Percentiles rank a stretch among this genome's conserved stretches.
Conservation (phyloP, 2,888 invertebrate genomes). For the Liopterus haemorrhoidalis region DNA sequence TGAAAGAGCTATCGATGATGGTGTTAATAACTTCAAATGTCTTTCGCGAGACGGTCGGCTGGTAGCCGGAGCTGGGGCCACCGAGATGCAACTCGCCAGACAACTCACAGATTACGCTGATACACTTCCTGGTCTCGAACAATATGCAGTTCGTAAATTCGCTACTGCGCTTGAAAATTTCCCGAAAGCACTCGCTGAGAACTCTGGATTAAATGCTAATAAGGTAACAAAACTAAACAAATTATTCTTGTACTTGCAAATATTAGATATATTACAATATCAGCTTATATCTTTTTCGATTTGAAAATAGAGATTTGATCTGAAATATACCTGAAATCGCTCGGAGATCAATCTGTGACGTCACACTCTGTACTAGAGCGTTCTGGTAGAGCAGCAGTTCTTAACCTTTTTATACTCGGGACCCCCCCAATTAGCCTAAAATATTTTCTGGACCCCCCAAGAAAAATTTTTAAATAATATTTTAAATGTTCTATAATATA, state of each 20-base stretch:
- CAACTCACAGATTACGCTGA: slow-evolving; percentile 83
- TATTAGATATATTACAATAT: slow-evolving; percentile 59
- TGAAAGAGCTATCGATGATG: slow-evolving; percentile 96
- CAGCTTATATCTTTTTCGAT: slow-evolving; percentile 5
- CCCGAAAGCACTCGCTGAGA: slow-evolving; percentile 89
- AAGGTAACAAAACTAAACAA: no score
- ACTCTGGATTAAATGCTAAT: slow-evolving; percentile 85
- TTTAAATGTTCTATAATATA: slow-evolving; percentile 14
- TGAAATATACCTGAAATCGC: no score
- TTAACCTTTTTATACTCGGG: no score
- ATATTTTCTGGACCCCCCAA: no score
- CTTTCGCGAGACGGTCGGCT: slow-evolving; percentile 51
- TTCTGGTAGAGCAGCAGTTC: no score
- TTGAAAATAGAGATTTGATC: no score
- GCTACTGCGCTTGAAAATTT: slow-evolving; percentile 82
- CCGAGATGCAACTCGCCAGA: slow-evolving; percentile 88
- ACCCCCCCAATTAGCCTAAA: no score
- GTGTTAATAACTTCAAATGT: slow-evolving; percentile 93
- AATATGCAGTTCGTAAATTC: slow-evolving; percentile 94
- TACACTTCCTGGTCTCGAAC: slow-evolving; percentile 88
- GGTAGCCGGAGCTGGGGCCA: slow-evolving; percentile 91
- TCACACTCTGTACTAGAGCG: no score
- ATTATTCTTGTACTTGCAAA: no score
- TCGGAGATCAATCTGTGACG: no score
- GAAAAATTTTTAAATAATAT: slow-evolving; percentile 26